phyloP scores from a whole-genome alignment of 1,140 invertebrate species.

The Penaeus chinensis region DNA sequence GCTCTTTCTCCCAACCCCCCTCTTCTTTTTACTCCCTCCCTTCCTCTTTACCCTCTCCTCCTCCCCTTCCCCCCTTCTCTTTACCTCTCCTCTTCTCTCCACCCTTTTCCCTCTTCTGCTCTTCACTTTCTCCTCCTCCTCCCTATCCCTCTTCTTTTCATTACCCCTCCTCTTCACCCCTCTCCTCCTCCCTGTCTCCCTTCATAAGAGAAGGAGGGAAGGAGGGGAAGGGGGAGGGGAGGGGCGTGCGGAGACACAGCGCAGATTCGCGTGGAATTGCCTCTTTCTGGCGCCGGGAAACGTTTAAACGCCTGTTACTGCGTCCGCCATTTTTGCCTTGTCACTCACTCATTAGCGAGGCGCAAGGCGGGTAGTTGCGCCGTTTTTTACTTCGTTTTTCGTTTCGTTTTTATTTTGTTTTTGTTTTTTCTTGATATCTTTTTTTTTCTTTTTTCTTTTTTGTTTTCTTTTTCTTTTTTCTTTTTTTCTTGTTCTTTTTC shows the following conservation, averaged over 20 bases:
- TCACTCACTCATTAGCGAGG: background rate
- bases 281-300: background rate
- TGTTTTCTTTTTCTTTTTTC: too few relatives aligned
- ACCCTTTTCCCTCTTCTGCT: background rate
- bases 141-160: background rate
- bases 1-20: too few relatives aligned
- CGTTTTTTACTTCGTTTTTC: too few relatives aligned
- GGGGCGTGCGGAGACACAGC: background rate
- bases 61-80: background rate
- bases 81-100: too few relatives aligned
- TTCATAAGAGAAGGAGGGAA: background rate
- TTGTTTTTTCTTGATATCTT: too few relatives aligned
- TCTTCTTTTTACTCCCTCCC: background rate
- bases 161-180: background rate
- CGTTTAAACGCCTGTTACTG: background rate
- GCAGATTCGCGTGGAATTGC: background rate
- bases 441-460: too few relatives aligned
- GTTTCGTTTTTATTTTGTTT: too few relatives aligned
- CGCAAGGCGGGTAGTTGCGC: too few relatives aligned
- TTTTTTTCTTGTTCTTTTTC: too few relatives aligned
- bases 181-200: background rate
- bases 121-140: background rate
- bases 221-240: background rate
- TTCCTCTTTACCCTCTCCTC: background rate
- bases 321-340: background rate